Evolutionary conservation across 2,113 vertebrate species (phyloP), one percentile per base, ranked within the genome.

Genomic region (Malurus melanocephalus): DNA sequence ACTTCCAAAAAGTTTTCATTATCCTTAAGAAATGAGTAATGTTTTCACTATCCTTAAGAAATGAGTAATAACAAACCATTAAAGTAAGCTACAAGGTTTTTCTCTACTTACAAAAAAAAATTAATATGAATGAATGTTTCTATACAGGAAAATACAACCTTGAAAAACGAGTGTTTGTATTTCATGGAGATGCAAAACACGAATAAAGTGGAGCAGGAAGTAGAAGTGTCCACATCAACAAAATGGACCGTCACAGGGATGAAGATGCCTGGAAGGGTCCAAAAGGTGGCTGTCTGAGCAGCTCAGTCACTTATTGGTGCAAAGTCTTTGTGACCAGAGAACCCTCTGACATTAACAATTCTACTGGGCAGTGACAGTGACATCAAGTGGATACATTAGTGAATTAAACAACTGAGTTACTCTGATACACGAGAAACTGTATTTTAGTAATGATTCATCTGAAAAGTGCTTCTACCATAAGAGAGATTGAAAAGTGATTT

Each of bases 341-440:
- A 77, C 42, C 76, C 80, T 95, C 90, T 88, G 93, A 91, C 90
- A 80, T 84, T 76, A 71, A 28, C 15, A 80, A 51, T 89, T 94
- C 81, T 95, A 55, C 64, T 80, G 95, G 93, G 72, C 95, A 95
- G 95, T 96, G 95, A 95, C 89, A 95, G 93, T 93, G 95, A 95
- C 93, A 93, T 96, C 96, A 94, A 95, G 95, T 93, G 94, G 96
- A 94, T 89, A 74, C 24, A 87, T 90, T 78, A 88, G 92, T 92
- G 88, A 96, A 95, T 90, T 92, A 95, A 96, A 94, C 71, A 84
- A 76, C 60, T 27, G 17, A 67, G 20, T 67, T 74, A 51, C 68
- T 80, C 66, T 68, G 71, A 52, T 85, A 69, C 43, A 85, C 3
- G 13, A 89, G 56, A 91, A 46, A 62, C 66, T 78, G 49, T 69